A percentile compares a stretch with the other conserved stretches of the same genome.
phyloP scores from a whole-genome alignment of 2,113 vertebrate species.

The Callipepla squamata region DNA sequence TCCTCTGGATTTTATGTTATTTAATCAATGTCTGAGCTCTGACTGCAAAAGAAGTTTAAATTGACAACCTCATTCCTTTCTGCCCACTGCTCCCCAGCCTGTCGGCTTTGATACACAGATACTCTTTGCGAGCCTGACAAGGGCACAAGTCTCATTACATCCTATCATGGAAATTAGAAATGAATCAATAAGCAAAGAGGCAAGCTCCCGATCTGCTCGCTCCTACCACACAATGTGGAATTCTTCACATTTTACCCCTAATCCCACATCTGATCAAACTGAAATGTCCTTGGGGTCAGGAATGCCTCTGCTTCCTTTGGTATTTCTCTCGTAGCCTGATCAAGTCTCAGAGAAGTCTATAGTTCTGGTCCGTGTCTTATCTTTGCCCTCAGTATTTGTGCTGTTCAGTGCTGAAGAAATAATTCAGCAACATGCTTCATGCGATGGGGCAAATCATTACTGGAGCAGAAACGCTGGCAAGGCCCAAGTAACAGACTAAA shows the following conservation, averaged over 20 bases:
- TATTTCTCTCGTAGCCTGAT: background rate
- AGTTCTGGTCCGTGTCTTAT: background rate
- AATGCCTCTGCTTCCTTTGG: background rate
- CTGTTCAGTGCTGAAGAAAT: conserved; percentile 4
- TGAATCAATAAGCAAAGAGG: conserved; percentile 10
- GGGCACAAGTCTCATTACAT: background rate
- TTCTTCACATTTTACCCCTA: conserved; percentile 50
- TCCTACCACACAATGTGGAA: conserved; percentile 16
- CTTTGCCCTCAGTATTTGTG: conserved; percentile 1
- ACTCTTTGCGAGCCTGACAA: background rate
- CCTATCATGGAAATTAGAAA: background rate
- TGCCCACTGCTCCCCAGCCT: background rate
- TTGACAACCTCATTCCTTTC: background rate
- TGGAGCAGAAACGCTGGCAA: background rate
- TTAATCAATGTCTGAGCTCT: conserved; percentile 15
- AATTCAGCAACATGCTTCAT: conserved; percentile 18
- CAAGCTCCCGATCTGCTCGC: background rate
- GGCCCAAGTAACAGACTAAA: conserved; percentile 1
- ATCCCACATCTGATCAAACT: conserved; percentile 36
- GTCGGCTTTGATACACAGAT: fast-evolving
- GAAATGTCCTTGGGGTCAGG: conserved; percentile 33
- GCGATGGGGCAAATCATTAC: background rate
- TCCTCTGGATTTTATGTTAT: conserved; percentile 24
- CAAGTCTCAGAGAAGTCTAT: background rate
- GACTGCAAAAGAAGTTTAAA: conserved; percentile 14